Base-by-base conservation (phyloP, 1,140 invertebrate species). In the Vanessa atalanta region DNA sequence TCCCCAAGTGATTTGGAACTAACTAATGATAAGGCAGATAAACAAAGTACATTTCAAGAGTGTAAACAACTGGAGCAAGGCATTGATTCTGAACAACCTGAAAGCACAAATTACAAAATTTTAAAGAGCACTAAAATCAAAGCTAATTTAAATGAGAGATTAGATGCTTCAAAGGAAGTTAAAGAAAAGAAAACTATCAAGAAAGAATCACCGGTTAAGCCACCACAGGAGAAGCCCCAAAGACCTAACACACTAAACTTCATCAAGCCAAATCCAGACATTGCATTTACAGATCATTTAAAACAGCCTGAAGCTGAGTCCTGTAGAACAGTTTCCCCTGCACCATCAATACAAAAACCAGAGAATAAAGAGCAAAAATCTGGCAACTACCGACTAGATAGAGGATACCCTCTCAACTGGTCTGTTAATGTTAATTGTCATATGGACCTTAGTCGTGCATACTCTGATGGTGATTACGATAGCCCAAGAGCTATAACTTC, bases 361-460 rank as follows among this genome's bases (percentile, higher is more conserved):
- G 88, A 91, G 31, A 66, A 68, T 8, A 87, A 86, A 74, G 84
- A 88, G 11, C 66, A 79, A 60, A 88, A 86, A 73, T 70, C 81
- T 31, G 65, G 76, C 15, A 76, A 75, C 43, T 88, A 85, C 65
- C 80, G 88, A 75, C 77, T 78, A 50, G 90, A 90, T 47, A 79
- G 85, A 71, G 87, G 89, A 0, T 93, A 89, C 71, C 91, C 91
- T 61, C 80, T 94, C 13, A 94, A 94, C 83, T 84, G 94, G 47
- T 95, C 94, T 50, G 89, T 95, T 5, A 95, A 95, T 84, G 93
- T 95, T 11, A 94, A 94, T 77, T 94, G 94, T 89, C 93, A 93
- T 84, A 93, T 94, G 92, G 94, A 94, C 87, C 83, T 94, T 47
- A 86, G 91, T 69, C 89, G 84, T 81, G 87, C 75, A 65, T 92